Conservation (phyloP, 2,113 vertebrate genomes). For the Pituophis catenifer region DNA sequence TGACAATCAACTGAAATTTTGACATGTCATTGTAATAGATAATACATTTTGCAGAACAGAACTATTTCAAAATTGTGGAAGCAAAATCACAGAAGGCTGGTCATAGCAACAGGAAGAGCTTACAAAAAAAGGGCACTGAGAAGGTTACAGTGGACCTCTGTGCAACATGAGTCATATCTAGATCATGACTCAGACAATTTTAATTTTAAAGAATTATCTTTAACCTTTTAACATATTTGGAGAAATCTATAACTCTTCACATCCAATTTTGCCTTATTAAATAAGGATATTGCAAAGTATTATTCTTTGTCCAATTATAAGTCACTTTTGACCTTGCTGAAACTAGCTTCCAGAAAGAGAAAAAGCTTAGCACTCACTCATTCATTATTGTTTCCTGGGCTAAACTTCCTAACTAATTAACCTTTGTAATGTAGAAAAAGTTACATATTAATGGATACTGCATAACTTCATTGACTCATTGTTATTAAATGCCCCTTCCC, state of each 20-base stretch:
- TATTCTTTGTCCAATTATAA: slow-evolving; percentile 49
- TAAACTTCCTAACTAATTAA: slow-evolving; percentile 64
- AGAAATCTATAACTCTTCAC: slow-evolving; percentile 29
- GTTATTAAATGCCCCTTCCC: slow-evolving; percentile 38
- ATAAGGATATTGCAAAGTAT: slow-evolving; percentile 9
- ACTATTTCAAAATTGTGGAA: not conserved
- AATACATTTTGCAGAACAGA: not conserved
- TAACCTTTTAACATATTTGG: slow-evolving; percentile 18
- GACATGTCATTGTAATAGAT: not conserved
- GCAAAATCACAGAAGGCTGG: not conserved
- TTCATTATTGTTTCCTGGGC: slow-evolving; percentile 50
- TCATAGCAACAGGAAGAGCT: not conserved
- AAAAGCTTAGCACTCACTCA: slow-evolving; percentile 29
- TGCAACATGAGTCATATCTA: not conserved
- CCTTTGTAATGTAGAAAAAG: slow-evolving; percentile 54
- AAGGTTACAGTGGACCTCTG: not conserved
- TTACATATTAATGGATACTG: slow-evolving; percentile 37
- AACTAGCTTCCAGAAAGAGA: slow-evolving; percentile 33
- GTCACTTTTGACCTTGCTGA: slow-evolving; percentile 42
- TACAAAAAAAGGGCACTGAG: not conserved
- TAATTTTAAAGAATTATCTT: not conserved
- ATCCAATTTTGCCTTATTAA: slow-evolving; percentile 29
- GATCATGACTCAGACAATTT: not conserved
- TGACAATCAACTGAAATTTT: not conserved
- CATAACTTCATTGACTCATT: slow-evolving; percentile 47